phyloP scores from a whole-genome alignment of 2,797 vertebrate species.

The Silurus lanzhouensis region DNA sequence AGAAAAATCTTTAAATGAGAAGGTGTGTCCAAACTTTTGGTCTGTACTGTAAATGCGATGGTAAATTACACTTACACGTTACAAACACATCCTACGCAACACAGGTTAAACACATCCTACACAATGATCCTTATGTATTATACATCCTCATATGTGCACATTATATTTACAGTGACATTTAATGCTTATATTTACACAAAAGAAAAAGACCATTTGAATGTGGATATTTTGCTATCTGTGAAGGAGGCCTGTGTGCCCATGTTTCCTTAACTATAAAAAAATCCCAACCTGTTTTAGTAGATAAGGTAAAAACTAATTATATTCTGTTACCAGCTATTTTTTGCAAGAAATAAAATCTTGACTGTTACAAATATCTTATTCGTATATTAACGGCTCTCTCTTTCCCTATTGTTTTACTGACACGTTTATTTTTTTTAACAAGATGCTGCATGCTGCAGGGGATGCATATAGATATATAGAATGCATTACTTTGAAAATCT shows the following conservation, averaged over 20 bases:
- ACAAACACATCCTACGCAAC: background rate
- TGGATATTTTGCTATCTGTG: background rate
- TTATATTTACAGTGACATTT: background rate
- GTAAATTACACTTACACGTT: background rate
- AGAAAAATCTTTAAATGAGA: no score
- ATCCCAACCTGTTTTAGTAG: background rate
- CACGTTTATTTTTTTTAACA: background rate
- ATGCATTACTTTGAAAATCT: background rate
- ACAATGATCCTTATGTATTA: no score
- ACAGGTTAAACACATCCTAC: no score
- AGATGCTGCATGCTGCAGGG: background rate
- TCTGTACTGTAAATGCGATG: background rate
- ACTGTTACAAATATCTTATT: background rate
- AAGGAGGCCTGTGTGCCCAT: background rate
- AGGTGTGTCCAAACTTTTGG: no score
- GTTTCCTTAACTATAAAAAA: background rate
- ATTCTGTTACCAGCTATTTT: background rate
- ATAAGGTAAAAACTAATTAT: background rate
- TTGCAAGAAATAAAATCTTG: background rate
- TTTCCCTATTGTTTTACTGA: background rate
- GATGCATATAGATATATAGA: slow-evolving; percentile 6
- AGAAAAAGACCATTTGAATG: background rate
- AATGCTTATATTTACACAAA: background rate
- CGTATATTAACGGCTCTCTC: background rate
- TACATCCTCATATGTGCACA: background rate